Base-by-base conservation (phyloP, 2,888 invertebrate genomes). In the Chymomyza caudatula region DNA sequence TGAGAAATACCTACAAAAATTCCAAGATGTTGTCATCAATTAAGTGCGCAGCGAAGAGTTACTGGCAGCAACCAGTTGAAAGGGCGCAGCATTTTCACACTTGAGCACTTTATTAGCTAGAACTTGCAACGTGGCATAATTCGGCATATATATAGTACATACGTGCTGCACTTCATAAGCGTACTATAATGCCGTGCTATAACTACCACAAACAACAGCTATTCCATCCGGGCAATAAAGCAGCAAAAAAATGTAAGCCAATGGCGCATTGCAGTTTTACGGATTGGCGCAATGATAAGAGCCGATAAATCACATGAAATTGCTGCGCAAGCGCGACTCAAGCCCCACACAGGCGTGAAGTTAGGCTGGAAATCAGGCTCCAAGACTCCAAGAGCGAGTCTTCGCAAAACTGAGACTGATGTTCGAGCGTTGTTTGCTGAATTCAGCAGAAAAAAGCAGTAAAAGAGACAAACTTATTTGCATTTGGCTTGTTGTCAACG, bases 1-100 rank as follows among this genome's bases (percentile, higher is more conserved):
- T 61, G 67, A 74, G 69, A 85, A 88, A 88, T 88, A 81, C 86
- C 89, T 86, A 78, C 85, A 78, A 86, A 88, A 89, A 89, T 90
- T 89, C 88, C 88, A 86, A 81, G 78, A 84, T 88, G 87, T 89
- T 89, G 90, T 89, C 89, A 88, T 90, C 89, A 90, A 89, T 90
- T 89, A 90, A 89, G 88, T 71, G 70, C 72, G 70, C 15, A 17
- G 15, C 44, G 44, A 15, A 17, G 17, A 47, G 17, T 47, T 37
- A 37, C 29, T 11, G n/a, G 11, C 29, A 37, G 29, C 44, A 13
- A 4, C n/a, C 44, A 47, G 17, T 47, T 11, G 71, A 69, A 51
- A 43, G 23, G 61, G 63, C 58, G 54, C 77, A 63, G 61, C 60
- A 87, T 79, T 85, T 89, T 89, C 88, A 85, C 90, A 89, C 89